Evolutionary conservation across 2,888 invertebrate genomes (phyloP).

Genomic region (Dimorphilus gyrociliatus): DNA sequence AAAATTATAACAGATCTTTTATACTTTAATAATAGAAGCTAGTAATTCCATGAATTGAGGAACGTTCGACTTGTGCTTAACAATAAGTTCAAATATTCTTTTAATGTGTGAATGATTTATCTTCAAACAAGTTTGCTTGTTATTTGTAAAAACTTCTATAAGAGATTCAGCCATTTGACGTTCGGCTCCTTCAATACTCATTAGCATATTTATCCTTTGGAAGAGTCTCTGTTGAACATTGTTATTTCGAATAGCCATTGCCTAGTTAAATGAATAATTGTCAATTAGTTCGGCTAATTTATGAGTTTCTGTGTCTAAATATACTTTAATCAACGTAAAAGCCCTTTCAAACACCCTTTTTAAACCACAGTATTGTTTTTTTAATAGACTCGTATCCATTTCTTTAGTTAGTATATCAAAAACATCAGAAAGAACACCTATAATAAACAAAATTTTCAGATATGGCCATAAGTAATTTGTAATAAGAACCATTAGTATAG

Average conservation of each 20-base stretch:
- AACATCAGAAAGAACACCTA: slow-evolving; percentile 2
- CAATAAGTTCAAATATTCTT: slow-evolving; percentile 25
- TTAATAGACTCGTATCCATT: not conserved
- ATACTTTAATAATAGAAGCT: slow-evolving; percentile 29
- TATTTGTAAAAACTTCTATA: slow-evolving; percentile 30
- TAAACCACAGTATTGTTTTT: slow-evolving; percentile 28
- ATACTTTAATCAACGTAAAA: slow-evolving; percentile 20
- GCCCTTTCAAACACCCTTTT: slow-evolving; percentile 22
- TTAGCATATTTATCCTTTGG: slow-evolving; percentile 26
- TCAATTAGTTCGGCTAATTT: too few relatives aligned
- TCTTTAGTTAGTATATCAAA: too few relatives aligned
- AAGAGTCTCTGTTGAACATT: slow-evolving; percentile 28
- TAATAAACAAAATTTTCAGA: too few relatives aligned
- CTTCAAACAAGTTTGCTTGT: slow-evolving; percentile 31
- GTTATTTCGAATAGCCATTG: slow-evolving; percentile 23
- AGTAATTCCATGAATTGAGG: slow-evolving; percentile 32
- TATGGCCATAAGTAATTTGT: too few relatives aligned
- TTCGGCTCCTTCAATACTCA: slow-evolving; percentile 26
- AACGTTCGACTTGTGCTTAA: slow-evolving; percentile 18
- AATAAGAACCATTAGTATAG: too few relatives aligned
- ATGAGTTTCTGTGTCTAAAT: too few relatives aligned
- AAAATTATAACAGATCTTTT: too few relatives aligned
- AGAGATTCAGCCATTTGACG: slow-evolving; percentile 24
- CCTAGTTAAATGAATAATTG: too few relatives aligned
- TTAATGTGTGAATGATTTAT: slow-evolving; percentile 26